These are phyloP conservation scores for Hypotaenidia philippensis DNA, from an alignment of 2,797 vertebrate species.

Conservation along the genomic window DNA sequence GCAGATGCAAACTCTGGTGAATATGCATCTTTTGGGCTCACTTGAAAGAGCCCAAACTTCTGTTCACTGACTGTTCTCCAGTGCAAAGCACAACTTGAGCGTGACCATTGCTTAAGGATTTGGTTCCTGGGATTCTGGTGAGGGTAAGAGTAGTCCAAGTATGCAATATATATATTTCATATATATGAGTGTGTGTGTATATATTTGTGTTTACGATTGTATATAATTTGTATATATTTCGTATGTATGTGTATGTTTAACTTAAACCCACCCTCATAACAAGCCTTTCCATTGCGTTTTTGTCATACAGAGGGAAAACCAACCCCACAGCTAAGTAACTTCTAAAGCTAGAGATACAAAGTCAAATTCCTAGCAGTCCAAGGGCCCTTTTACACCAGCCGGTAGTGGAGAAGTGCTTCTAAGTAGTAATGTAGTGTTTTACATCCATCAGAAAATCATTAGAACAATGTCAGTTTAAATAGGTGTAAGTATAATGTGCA, in stretches of 20 bases:
- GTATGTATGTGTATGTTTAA: background rate
- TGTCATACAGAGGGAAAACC: background rate
- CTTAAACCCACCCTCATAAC: background rate
- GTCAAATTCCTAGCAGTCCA: background rate
- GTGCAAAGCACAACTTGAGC: background rate
- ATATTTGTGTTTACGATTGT: background rate
- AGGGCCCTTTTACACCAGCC: background rate
- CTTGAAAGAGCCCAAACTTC: constrained; percentile 18
- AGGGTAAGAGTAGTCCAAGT: background rate
- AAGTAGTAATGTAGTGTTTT: background rate
- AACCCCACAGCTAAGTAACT: background rate
- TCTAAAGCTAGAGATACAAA: background rate
- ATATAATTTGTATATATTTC: background rate
- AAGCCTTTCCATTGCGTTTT: background rate
- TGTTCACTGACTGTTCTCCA: background rate
- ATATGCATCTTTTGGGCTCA: constrained; percentile 47
- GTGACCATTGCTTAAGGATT: background rate
- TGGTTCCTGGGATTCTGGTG: background rate
- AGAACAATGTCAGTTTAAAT: background rate
- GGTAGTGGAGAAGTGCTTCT: background rate
- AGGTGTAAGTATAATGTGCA: background rate
- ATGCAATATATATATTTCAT: accelerated
- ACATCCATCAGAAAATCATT: background rate
- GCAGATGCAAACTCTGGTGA: constrained; percentile 17
- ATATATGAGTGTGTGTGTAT: background rate